Evolutionary conservation across 2,113 vertebrate genomes (phyloP).

Genomic region (Bufo gargarizans): DNA sequence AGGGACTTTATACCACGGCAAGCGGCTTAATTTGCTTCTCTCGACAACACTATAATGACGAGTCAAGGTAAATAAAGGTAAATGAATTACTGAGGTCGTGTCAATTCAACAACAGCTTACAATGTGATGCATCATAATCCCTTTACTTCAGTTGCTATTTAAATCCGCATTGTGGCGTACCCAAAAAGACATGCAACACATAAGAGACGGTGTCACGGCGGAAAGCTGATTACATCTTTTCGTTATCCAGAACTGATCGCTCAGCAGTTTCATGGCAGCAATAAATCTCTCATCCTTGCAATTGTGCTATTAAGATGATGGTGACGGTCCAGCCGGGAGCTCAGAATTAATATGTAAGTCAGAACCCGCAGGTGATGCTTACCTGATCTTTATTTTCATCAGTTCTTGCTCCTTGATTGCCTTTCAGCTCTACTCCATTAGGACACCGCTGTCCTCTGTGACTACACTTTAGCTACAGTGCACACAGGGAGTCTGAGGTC

Average conservation of each 20-base stretch:
- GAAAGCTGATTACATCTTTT: slow-evolving; percentile 22
- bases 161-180: background rate
- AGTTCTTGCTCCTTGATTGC: too few species aligned
- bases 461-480: too few species aligned
- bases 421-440: too few species aligned
- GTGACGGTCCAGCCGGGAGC: too few species aligned
- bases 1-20: slow-evolving; percentile 43
- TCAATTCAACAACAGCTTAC: slow-evolving; percentile 49
- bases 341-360: too few species aligned
- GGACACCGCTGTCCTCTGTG: too few species aligned
- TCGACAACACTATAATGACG: slow-evolving; percentile 38
- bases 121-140: slow-evolving; percentile 41
- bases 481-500: too few species aligned
- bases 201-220: background rate
- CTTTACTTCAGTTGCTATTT: background rate
- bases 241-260: slow-evolving; percentile 6
- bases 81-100: slow-evolving; percentile 47
- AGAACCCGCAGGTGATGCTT: too few species aligned
- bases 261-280: background rate
- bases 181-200: background rate
- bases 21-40: slow-evolving; percentile 46
- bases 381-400: too few species aligned
- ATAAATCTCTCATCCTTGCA: slow-evolving; percentile 9
- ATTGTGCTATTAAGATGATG: background rate
- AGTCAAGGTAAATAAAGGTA: slow-evolving; percentile 56